Percentiles rank a stretch among this genome's conserved stretches.
phyloP scores from a whole-genome alignment of 2,888 invertebrate genomes.

The Ectropis crepuscularia region DNA sequence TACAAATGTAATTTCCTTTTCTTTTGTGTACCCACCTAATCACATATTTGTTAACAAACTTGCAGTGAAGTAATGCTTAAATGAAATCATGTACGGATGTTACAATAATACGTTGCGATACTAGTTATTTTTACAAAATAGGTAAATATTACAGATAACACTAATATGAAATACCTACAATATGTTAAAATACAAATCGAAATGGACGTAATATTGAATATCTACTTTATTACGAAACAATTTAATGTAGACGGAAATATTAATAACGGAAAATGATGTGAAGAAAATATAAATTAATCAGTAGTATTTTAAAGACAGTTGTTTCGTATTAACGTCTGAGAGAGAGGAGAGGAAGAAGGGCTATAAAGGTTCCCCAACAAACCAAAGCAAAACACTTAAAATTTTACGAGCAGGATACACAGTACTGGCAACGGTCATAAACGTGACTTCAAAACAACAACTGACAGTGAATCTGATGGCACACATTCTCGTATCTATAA shows the following conservation, averaged over 20 bases:
- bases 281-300: too few relatives aligned
- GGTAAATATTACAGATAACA: too few relatives aligned
- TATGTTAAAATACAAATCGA: too few relatives aligned
- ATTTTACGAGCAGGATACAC: slow-evolving; percentile 57
- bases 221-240: too few relatives aligned
- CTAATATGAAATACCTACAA: too few relatives aligned
- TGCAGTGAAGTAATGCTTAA: slow-evolving; percentile 16
- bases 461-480: slow-evolving; percentile 29
- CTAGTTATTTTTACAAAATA: too few relatives aligned
- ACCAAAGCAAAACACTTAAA: slow-evolving; percentile 53
- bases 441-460: slow-evolving; percentile 35
- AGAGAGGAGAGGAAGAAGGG: slow-evolving; percentile 27
- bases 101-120: background rate
- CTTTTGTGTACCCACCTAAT: slow-evolving; percentile 35
- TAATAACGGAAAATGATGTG: too few relatives aligned
- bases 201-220: too few relatives aligned
- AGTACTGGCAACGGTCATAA: slow-evolving; percentile 38
- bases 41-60: slow-evolving; percentile 30
- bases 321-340: slow-evolving; percentile 26
- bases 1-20: slow-evolving; percentile 41
- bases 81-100: slow-evolving; percentile 19
- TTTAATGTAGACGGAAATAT: too few relatives aligned
- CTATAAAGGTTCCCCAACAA: slow-evolving; percentile 44
- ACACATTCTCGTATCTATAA: slow-evolving; percentile 17
- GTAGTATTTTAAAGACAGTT: slow-evolving; percentile 14